These are phyloP conservation scores for Mylabris phalerata DNA, from an alignment of 1,140 invertebrate species.

Conservation along the genomic window DNA sequence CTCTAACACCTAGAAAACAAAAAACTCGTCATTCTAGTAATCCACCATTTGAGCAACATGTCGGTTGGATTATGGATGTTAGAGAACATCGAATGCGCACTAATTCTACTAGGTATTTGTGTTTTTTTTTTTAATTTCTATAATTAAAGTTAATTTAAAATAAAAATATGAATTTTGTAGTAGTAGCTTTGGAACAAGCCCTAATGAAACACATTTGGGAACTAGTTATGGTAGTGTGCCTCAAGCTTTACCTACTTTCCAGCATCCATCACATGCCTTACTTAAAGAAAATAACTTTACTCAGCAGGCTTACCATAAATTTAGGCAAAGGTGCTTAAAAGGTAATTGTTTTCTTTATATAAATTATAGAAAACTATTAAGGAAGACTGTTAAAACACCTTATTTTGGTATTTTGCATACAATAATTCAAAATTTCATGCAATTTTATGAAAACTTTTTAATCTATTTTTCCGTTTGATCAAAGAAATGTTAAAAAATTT, in stretches of 20 bases:
- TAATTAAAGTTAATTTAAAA: neutral
- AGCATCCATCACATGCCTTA: conserved; percentile 92
- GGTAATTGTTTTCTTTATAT: conserved; percentile 45
- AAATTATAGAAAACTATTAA: neutral
- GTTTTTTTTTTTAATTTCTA: neutral
- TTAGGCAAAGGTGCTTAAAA: conserved; percentile 87
- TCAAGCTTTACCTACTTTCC: conserved; percentile 81
- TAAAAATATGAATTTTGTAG: conserved; percentile 22
- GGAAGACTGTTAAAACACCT: neutral
- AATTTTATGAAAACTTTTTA: too few species aligned
- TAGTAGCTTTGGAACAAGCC: conserved; percentile 63
- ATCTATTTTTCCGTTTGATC: too few species aligned
- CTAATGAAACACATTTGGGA: conserved; percentile 54
- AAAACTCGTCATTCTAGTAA: conserved; percentile 90
- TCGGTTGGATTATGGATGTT: conserved; percentile 94
- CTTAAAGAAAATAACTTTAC: conserved; percentile 97
- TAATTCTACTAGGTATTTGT: conserved; percentile 64
- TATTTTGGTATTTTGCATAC: too few species aligned
- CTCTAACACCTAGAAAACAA: conserved; percentile 68
- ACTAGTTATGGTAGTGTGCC: conserved; percentile 70
- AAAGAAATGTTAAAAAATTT: too few species aligned
- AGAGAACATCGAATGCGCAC: conserved; percentile 73
- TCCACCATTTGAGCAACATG: conserved; percentile 88
- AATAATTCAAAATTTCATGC: too few species aligned
- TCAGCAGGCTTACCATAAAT: conserved; percentile 94